Conservation (phyloP, 2,113 vertebrate species). For the Catharus fuscescens region DNA sequence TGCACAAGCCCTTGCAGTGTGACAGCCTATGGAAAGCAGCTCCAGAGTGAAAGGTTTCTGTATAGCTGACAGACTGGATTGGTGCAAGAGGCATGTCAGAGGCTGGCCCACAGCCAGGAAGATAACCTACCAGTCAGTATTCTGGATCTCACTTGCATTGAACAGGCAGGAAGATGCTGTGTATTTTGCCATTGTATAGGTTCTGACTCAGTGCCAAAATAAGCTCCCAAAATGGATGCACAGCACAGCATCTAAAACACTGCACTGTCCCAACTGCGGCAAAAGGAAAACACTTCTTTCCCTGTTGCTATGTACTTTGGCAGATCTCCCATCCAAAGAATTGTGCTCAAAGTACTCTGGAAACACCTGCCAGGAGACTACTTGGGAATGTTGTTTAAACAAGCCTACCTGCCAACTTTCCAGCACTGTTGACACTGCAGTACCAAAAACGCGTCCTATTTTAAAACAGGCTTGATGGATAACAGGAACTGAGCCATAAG, state of each 20-base stretch:
- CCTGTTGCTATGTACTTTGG: slow-evolving; percentile 82
- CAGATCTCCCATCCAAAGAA: slow-evolving; percentile 76
- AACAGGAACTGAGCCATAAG: slow-evolving; percentile 61
- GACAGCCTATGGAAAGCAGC: background rate
- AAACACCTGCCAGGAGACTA: slow-evolving; percentile 84
- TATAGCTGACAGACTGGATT: background rate
- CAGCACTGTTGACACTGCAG: slow-evolving; percentile 74
- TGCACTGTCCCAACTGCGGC: slow-evolving; percentile 56
- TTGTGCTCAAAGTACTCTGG: slow-evolving; percentile 79
- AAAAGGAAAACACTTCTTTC: slow-evolving; percentile 72
- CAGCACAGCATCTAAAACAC: slow-evolving; percentile 50
- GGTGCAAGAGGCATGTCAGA: background rate
- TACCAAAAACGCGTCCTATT: slow-evolving; percentile 72
- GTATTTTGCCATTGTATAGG: slow-evolving; percentile 58
- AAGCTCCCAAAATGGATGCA: slow-evolving; percentile 50
- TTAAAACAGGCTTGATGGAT: slow-evolving; percentile 72
- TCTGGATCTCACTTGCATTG: background rate
- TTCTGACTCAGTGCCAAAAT: slow-evolving; percentile 59
- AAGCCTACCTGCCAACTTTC: slow-evolving; percentile 81
- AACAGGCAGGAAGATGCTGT: slow-evolving; percentile 37
- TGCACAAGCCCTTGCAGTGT: background rate
- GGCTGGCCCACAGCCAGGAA: background rate
- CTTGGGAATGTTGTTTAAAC: slow-evolving; percentile 83
- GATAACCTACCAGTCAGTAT: background rate
- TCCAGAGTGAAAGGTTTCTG: background rate